Base-by-base conservation (phyloP, 2,113 vertebrate species). In the Mirounga angustirostris region DNA sequence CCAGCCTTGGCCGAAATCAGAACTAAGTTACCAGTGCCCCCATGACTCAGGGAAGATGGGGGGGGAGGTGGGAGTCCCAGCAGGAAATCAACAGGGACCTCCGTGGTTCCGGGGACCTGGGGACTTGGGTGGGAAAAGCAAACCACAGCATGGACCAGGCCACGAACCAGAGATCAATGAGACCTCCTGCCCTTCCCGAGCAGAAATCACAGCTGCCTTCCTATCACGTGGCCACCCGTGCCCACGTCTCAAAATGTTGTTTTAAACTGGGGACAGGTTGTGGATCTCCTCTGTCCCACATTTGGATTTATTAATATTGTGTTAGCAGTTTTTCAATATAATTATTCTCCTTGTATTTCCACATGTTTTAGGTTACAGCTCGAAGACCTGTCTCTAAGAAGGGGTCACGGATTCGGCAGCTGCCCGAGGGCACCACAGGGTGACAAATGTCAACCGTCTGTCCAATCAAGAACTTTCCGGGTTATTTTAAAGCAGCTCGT, bases 181-280 rank as follows among this genome's bases (percentile, higher is more conserved):
- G 86, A 36, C 12, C 54, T 58, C 86, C 0, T 19, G 11, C 87
- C 52, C 4, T 2, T 15, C 71, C 19, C 0, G 0, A 59, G 28
- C 69, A 40, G n/a, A 88, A 56, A 36, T 13, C 67, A 54, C 84
- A 71, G 65, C 4, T 26, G 4, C 85, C 52, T 40, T 73, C 52
- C n/a, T 4, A 7, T 22, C 8, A 18, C 0, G 0, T 7, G 50
- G n/a, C n/a, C 0, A 0, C 85, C 52, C 0, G 4, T 0, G 4
- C 18, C 15, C 2, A 14, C 18, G 12, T 59, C 86, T 6, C 54
- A 5, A 46, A 52, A 28, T 28, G 24, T 4, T 2, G 43, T 7
- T 67, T 67, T 9, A 7, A 50, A 50, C 73, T 8, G 7, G 7
- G 73, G 43, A 8, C 7, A 1, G 81, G 58, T 11, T 3, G 26